A percentile compares a stretch with the other conserved stretches of the same genome.
phyloP scores from a whole-genome alignment of 2,888 invertebrate genomes.

The Opisthograptis luteolata region DNA sequence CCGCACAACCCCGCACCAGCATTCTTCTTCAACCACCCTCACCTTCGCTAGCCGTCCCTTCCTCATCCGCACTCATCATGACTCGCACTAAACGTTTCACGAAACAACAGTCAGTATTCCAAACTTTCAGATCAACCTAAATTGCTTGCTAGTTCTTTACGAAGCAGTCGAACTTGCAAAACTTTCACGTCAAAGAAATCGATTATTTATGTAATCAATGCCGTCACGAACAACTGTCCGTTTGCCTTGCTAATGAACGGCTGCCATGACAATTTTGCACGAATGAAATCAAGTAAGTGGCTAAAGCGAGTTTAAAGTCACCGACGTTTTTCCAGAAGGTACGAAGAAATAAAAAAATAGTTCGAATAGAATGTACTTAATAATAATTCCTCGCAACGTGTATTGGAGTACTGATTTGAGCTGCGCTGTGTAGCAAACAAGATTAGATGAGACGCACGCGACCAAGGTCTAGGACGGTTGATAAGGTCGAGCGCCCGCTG shows the following conservation, averaged over 20 bases:
- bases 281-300: neutral
- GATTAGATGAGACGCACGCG: slow-evolving; percentile 49
- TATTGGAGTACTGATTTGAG: slow-evolving; percentile 7
- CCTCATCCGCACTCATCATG: slow-evolving; percentile 50
- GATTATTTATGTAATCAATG: slow-evolving; percentile 13
- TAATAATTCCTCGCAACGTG: neutral
- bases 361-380: neutral
- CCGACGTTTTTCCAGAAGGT: too few species aligned
- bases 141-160: slow-evolving; percentile 1
- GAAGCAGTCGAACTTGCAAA: slow-evolving; percentile 6
- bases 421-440: slow-evolving; percentile 27
- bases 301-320: too few species aligned
- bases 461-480: slow-evolving; percentile 62
- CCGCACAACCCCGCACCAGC: slow-evolving; percentile 77
- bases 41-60: slow-evolving; percentile 43
- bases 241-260: slow-evolving; percentile 20
- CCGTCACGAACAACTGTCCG: neutral
- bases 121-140: neutral
- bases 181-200: slow-evolving; percentile 15
- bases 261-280: slow-evolving; percentile 7
- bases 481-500: slow-evolving; percentile 49
- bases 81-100: slow-evolving; percentile 7
- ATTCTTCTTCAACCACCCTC: slow-evolving; percentile 66
- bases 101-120: neutral
- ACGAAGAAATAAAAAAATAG: too few species aligned